These are phyloP conservation scores for Theristicus caerulescens DNA, from an alignment of 2,113 vertebrate species.

Conservation along the genomic window DNA sequence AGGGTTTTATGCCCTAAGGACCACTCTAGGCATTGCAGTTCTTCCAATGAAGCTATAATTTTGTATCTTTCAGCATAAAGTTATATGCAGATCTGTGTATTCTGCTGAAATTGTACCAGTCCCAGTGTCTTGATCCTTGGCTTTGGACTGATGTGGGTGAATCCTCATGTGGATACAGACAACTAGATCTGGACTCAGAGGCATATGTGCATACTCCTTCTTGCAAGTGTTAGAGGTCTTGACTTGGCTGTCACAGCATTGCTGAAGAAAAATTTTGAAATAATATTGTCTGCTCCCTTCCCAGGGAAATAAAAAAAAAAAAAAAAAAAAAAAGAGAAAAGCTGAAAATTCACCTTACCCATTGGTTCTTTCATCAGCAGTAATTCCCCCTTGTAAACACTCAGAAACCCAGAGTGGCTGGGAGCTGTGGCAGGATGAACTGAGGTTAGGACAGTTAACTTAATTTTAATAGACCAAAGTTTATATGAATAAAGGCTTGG, in stretches of 20 bases:
- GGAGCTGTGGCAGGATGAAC: neutral
- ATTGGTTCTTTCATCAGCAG: neutral
- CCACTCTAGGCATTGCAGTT: neutral
- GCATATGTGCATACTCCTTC: neutral
- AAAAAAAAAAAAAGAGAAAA: neutral
- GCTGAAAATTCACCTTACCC: rapidly evolving
- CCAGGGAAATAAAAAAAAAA: neutral
- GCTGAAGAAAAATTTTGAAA: neutral
- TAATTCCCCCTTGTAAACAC: neutral
- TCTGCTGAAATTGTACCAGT: neutral
- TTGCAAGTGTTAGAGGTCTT: neutral
- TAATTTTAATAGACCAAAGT: neutral
- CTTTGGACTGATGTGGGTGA: neutral
- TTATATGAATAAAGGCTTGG: neutral
- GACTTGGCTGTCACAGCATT: neutral
- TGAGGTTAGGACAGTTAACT: neutral
- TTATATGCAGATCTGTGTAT: neutral
- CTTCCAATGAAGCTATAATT: constrained; percentile 23
- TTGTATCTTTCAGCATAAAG: neutral
- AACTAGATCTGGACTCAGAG: neutral
- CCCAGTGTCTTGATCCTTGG: neutral
- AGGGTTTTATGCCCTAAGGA: constrained; percentile 9
- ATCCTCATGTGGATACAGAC: neutral
- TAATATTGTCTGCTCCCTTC: neutral
- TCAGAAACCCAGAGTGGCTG: neutral